Conservation (phyloP, 2,113 vertebrate species). For the Paradisaea rubra region DNA sequence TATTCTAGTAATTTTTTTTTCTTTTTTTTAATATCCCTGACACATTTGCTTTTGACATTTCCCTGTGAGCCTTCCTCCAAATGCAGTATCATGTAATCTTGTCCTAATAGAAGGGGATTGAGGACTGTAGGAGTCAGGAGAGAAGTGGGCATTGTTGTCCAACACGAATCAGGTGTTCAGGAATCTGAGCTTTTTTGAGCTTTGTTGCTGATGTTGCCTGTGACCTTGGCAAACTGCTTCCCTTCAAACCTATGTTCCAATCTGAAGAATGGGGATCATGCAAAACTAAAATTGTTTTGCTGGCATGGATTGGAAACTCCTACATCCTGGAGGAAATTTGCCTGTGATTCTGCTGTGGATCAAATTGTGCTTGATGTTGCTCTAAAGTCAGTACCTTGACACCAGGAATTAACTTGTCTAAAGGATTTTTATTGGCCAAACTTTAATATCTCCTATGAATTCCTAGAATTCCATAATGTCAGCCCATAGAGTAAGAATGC, state of each 20-base stretch:
- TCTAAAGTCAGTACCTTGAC: background rate
- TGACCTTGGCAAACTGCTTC: background rate
- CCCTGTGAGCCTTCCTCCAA: background rate
- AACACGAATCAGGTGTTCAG: background rate
- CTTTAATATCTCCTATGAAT: background rate
- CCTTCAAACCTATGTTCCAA: background rate
- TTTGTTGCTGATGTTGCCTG: background rate
- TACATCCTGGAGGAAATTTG: background rate
- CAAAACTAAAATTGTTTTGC: background rate
- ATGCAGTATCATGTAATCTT: background rate
- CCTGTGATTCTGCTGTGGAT: background rate
- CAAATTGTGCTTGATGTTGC: background rate
- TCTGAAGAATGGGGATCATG: background rate
- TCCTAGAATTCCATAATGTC: background rate
- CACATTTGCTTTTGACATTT: conserved; percentile 8
- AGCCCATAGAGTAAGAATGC: background rate
- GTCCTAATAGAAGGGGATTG: background rate
- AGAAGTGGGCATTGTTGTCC: background rate
- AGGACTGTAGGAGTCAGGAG: background rate
- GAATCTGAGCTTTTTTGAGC: background rate
- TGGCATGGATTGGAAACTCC: background rate
- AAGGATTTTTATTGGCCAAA: background rate
- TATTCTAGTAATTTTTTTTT: background rate
- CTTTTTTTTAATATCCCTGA: background rate
- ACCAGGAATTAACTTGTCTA: background rate